These are phyloP conservation scores for Agriopis leucophaearia DNA, from an alignment of 2,888 invertebrate genomes.

Conservation along the genomic window DNA sequence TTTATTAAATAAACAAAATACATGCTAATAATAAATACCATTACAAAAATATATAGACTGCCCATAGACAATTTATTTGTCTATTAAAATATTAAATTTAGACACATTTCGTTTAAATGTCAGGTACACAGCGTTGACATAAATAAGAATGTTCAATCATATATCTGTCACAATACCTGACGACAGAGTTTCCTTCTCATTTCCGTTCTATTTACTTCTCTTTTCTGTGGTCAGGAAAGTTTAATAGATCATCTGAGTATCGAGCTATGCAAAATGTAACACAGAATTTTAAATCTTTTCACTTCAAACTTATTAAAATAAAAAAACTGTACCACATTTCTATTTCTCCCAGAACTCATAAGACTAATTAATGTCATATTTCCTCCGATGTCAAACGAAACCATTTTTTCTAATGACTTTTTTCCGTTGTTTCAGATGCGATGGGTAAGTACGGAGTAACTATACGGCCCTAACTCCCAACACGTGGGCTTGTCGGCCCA, in stretches of 20 bases:
- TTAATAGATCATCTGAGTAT: neutral
- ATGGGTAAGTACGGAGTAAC: conserved; percentile 89
- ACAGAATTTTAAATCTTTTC: neutral
- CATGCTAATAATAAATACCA: too few species aligned
- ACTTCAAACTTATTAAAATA: neutral
- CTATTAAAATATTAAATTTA: too few species aligned
- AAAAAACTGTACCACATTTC: conserved; percentile 10
- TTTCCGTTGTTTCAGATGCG: conserved; percentile 91
- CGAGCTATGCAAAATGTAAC: neutral
- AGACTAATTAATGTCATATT: conserved; percentile 46
- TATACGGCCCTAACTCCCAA: conserved; percentile 37
- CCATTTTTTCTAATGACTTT: conserved; percentile 51
- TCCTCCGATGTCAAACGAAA: conserved; percentile 14
- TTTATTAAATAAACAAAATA: too few species aligned
- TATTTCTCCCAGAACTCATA: conserved; percentile 36
- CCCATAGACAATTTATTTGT: too few species aligned
- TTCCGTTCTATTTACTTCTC: too few species aligned
- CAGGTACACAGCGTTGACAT: too few species aligned
- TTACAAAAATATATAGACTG: too few species aligned
- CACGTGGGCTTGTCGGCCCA: conserved; percentile 33
- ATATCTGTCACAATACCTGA: too few species aligned
- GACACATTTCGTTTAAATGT: neutral
- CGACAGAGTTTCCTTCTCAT: too few species aligned
- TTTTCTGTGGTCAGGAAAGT: too few species aligned
- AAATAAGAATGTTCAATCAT: too few species aligned